Evolutionary conservation across 2,888 invertebrate species (phyloP).

Genomic region (Microchrysa polita): DNA sequence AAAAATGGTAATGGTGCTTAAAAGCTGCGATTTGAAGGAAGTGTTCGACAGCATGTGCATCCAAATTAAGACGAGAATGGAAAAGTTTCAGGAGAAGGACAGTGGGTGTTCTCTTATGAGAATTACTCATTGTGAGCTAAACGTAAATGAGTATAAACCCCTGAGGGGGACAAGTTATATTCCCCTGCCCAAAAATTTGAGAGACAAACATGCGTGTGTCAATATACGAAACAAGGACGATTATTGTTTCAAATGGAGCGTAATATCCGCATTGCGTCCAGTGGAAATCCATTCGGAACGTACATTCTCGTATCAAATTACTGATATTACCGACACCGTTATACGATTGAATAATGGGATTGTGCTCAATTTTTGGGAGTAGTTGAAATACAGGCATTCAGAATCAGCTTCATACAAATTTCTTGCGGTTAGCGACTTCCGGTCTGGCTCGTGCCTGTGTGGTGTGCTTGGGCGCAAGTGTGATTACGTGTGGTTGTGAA

Average conservation of each 20-base stretch:
- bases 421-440: too few relatives aligned
- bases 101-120: background rate
- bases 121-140: background rate
- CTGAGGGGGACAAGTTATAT: background rate
- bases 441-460: too few relatives aligned
- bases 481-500: too few relatives aligned
- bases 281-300: too few relatives aligned
- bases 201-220: background rate
- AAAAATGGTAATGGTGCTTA: background rate
- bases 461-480: too few relatives aligned
- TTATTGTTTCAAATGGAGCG: too few relatives aligned
- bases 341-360: background rate
- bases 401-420: too few relatives aligned
- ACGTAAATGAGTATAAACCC: too few relatives aligned
- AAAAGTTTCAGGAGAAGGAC: slow-evolving; percentile 14
- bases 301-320: too few relatives aligned
- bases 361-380: background rate
- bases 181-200: background rate
- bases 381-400: too few relatives aligned
- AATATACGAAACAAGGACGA: background rate
- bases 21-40: background rate
- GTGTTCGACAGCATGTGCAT: background rate
- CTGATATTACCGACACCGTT: too few relatives aligned
- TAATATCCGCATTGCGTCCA: background rate
- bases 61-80: background rate